Conservation (phyloP, 1,140 invertebrate species). For the Sinonovacula constricta region DNA sequence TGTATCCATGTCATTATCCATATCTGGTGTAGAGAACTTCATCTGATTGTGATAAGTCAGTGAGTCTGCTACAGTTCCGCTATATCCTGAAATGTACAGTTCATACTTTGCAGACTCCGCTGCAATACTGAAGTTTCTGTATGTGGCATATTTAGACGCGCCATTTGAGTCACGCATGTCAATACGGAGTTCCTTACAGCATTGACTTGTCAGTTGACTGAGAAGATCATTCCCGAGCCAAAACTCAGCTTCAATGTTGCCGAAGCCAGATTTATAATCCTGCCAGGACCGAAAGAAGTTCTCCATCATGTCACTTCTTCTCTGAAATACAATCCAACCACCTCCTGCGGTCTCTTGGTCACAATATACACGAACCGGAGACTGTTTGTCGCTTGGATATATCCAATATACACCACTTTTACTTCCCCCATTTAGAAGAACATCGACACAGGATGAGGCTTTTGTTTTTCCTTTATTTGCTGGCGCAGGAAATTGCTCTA, state of each 20-base stretch:
- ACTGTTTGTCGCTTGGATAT: too few species aligned
- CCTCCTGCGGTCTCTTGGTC: conserved; percentile 82
- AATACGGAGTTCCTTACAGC: conserved; percentile 1
- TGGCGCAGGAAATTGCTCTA: too few species aligned
- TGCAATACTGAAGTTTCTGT: neutral
- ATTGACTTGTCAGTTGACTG: neutral
- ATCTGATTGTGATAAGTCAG: too few species aligned
- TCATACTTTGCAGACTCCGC: neutral
- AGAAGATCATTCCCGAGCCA: conserved; percentile 72
- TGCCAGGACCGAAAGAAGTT: conserved; percentile 95
- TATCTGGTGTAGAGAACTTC: too few species aligned
- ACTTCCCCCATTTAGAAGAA: neutral
- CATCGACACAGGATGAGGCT: neutral
- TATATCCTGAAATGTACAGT: neutral
- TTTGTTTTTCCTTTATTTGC: neutral
- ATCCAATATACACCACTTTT: neutral
- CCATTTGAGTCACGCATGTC: conserved; percentile 1
- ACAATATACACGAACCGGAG: conserved; percentile 87
- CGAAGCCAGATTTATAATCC: conserved; percentile 96
- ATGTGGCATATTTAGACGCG: neutral
- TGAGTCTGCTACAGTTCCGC: too few species aligned
- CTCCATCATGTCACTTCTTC: conserved; percentile 85
- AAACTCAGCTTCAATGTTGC: conserved; percentile 84
- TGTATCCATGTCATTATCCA: too few species aligned
- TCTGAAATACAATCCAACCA: conserved; percentile 89